These are phyloP conservation scores for Muraenolepis orangiensis DNA, from an alignment of 2,797 vertebrate species.

Conservation along the genomic window DNA sequence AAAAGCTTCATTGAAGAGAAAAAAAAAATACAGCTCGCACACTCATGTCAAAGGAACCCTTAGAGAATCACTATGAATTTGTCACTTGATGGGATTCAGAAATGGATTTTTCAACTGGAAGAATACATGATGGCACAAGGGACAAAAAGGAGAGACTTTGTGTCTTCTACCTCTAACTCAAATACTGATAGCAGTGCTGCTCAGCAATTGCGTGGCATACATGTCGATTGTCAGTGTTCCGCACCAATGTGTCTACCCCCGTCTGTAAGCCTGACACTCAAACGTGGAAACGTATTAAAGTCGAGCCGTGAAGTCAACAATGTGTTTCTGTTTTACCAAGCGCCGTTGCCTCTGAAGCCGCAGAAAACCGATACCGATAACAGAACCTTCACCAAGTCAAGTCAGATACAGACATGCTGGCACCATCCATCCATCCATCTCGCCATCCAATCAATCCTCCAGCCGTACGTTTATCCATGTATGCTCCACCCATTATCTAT, in stretches of 20 bases:
- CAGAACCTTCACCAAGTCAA: not conserved
- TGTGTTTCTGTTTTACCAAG: not conserved
- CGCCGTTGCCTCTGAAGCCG: not conserved
- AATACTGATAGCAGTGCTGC: not conserved
- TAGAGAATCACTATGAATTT: slow-evolving; percentile 57
- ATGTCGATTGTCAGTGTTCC: not conserved
- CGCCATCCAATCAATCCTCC: not conserved
- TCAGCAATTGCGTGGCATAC: not conserved
- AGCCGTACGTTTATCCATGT: no score
- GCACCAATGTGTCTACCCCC: not conserved
- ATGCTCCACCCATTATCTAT: not conserved
- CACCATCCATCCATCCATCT: not conserved
- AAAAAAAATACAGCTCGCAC: slow-evolving; percentile 45
- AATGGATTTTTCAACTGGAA: slow-evolving; percentile 44
- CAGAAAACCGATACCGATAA: not conserved
- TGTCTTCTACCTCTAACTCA: not conserved
- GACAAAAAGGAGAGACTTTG: not conserved
- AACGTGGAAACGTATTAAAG: not conserved
- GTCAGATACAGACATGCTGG: not conserved
- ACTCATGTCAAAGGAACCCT: slow-evolving; percentile 49
- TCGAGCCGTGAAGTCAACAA: not conserved
- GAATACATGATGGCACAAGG: slow-evolving; percentile 40
- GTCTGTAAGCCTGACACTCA: not conserved
- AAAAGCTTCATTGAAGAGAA: slow-evolving; percentile 38
- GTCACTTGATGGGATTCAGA: slow-evolving; percentile 39